A percentile compares a stretch with the other conserved stretches of the same genome.
Conservation (phyloP, 2,888 invertebrate genomes). For the Phaedon cochleariae region DNA sequence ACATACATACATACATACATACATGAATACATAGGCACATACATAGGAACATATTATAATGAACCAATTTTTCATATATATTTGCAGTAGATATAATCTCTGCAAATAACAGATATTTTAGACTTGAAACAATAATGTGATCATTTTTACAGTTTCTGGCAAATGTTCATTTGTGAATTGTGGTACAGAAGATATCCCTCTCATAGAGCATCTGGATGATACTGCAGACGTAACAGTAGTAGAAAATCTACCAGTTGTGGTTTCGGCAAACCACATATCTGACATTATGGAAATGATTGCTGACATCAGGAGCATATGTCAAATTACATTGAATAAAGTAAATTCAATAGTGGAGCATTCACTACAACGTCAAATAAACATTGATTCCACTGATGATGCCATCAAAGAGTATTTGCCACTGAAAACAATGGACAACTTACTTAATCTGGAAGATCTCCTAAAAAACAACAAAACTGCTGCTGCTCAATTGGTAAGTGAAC, state of each 20-base stretch:
- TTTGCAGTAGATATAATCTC: too few relatives aligned
- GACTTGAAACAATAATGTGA: too few relatives aligned
- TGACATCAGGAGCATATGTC: conserved; percentile 1
- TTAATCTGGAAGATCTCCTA: neutral
- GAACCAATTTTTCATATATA: too few relatives aligned
- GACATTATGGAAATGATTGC: conserved; percentile 9
- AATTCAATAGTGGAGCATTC: neutral
- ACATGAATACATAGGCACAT: too few relatives aligned
- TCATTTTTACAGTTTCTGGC: too few relatives aligned
- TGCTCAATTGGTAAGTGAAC: neutral
- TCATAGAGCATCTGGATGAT: neutral
- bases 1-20: too few relatives aligned
- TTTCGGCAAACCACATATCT: neutral
- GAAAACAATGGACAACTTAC: neutral
- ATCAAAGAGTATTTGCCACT: conserved; percentile 4
- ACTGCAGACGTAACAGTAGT: neutral
- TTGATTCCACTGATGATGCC: neutral
- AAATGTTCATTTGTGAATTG: too few relatives aligned
- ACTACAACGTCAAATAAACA: neutral
- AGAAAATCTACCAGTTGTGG: neutral
- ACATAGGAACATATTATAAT: too few relatives aligned
- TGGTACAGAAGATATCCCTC: neutral
- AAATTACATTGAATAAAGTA: neutral
- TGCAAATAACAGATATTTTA: too few relatives aligned
- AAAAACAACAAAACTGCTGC: conserved; percentile 3